Conservation (phyloP, 30 jellyfish, hydroid and myxozoan genomes). For the Turritopsis rubra region DNA sequence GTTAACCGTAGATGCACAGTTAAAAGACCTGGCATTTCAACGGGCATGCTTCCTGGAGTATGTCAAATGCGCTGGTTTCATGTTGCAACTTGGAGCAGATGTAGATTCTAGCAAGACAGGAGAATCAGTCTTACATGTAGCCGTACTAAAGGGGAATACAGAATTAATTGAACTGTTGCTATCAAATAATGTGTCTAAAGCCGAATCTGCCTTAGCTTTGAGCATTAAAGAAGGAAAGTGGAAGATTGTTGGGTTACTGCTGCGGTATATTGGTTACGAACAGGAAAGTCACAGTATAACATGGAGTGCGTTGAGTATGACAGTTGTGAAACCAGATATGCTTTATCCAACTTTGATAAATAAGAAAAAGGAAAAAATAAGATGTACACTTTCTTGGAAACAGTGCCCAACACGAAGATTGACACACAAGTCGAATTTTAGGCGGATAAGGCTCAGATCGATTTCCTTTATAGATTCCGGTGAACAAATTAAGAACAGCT, state of each 20-base stretch:
- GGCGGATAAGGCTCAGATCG: too few species aligned
- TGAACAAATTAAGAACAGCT: too few species aligned
- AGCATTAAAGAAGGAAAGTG: conserved; percentile 27
- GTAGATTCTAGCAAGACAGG: conserved; percentile 35
- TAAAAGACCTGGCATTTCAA: conserved; percentile 54
- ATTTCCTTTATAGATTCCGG: too few species aligned
- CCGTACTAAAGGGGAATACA: conserved; percentile 36
- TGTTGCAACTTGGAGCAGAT: conserved; percentile 72
- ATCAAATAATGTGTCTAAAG: conserved; percentile 41
- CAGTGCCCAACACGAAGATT: not conserved
- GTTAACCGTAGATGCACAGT: conserved; percentile 15
- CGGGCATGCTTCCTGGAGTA: conserved; percentile 57
- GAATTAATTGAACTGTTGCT: conserved; percentile 49
- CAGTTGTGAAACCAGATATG: conserved; percentile 32
- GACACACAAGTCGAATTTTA: too few species aligned
- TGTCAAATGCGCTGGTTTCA: conserved; percentile 41
- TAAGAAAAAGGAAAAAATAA: too few species aligned
- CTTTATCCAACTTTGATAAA: not conserved
- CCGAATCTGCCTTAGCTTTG: conserved; percentile 43
- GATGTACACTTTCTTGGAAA: too few species aligned
- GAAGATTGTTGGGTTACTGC: conserved; percentile 48
- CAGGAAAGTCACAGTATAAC: conserved; percentile 57
- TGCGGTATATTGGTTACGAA: conserved; percentile 68
- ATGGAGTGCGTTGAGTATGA: conserved; percentile 71
- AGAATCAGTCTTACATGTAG: conserved; percentile 31